Evolutionary conservation across 2,113 vertebrate genomes (phyloP), one percentile per base, ranked within the genome.

Genomic region (Festucalex cinctus): DNA sequence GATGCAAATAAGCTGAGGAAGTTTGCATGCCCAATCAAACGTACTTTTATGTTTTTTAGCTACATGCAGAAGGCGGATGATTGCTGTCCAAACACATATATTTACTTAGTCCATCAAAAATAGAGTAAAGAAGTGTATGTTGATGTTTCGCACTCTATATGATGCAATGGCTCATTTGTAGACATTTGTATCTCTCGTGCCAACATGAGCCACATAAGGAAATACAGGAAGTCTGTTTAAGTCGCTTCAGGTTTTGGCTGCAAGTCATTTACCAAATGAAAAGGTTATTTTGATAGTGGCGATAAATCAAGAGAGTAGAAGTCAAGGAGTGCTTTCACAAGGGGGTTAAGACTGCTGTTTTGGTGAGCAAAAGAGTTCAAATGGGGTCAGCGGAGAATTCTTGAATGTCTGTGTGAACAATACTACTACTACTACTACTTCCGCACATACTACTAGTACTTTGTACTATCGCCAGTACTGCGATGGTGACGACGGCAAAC

Each of bases 61-160:
- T 35, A 67, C 17, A 22, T 65, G 46, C 20, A 65, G 60, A 26
- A 17, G 61, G 53, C 66, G 44, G 54, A 63, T 75, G 58, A 88
- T 72, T 83, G 76, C 76, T 79, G 66, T 64, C 28, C 26, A 79
- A 79, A 78, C 66, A 74, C 13, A 36, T 22, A 58, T 78, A 63
- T 73, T 81, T 72, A 75, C 70, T 69, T 3, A 58, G 46, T 19
- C 3, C 3, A 13, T 75, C 73, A 64, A 81, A 80, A 73, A 77
- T 73, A 78, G 64, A 14, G 10, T 26, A 14, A 54, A 10, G 22
- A 26, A 54, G 51, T 5, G 24, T 26, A 54, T 5, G 22, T 26
- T 14, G 51, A 54, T 54, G 22, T 37, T 48, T 57, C 8, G 19
- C 8, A 53, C 43, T 69, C 41, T 65, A 60, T 64, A 39, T 70